Percentiles rank a stretch among this genome's conserved stretches.
Conservation (phyloP, 2,888 invertebrate species). For the Agonopterix arenella region DNA sequence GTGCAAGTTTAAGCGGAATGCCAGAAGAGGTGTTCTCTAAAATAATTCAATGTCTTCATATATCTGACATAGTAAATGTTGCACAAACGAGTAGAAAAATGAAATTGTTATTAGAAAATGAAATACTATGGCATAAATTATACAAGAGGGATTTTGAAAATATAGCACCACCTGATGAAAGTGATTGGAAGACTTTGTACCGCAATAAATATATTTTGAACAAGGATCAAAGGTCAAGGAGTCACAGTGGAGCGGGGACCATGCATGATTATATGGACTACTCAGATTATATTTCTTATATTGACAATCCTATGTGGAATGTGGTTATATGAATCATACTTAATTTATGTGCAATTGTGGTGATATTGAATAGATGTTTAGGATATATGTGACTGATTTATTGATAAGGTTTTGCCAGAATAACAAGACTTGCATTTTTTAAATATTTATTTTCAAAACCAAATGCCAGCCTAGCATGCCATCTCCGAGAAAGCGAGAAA, state of each 20-base stretch:
- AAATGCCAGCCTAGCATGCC: no score
- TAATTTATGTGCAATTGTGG: no score
- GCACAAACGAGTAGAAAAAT: slow-evolving; percentile 46
- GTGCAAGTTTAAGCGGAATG: slow-evolving; percentile 61
- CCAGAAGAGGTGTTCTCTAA: slow-evolving; percentile 58
- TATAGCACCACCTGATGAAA: slow-evolving; percentile 14
- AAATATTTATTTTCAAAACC: no score
- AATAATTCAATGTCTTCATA: slow-evolving; percentile 39
- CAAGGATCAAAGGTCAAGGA: slow-evolving; percentile 20
- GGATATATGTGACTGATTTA: no score
- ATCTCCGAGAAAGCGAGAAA: no score
- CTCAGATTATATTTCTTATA: slow-evolving; percentile 49
- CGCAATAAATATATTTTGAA: slow-evolving; percentile 27
- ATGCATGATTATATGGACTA: slow-evolving; percentile 55
- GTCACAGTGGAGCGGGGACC: slow-evolving; percentile 25
- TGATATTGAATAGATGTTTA: no score
- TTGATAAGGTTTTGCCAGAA: no score
- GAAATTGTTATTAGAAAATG: slow-evolving; percentile 35
- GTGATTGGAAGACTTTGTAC: slow-evolving; percentile 46
- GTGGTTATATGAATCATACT: slow-evolving; percentile 16
- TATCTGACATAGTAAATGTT: slow-evolving; percentile 41
- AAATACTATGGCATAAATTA: slow-evolving; percentile 53
- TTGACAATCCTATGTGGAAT: slow-evolving; percentile 60
- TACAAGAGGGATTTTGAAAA: slow-evolving; percentile 46
- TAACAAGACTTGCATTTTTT: no score